Conservation (phyloP, 2,888 invertebrate species). For the Isoperla grammatica region DNA sequence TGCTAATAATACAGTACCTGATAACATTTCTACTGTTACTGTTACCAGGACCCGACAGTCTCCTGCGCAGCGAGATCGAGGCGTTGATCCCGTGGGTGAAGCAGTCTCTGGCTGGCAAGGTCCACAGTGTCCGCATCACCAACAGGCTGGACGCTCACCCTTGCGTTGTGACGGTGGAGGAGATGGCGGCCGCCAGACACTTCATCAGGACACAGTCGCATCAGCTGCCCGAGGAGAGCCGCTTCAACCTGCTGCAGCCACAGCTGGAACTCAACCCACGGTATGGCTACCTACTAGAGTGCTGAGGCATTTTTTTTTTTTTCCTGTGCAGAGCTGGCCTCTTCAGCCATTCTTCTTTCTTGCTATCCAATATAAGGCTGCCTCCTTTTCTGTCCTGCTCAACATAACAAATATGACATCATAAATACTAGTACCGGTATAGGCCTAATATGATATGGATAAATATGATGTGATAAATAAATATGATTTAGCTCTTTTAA, state of each 20-base stretch:
- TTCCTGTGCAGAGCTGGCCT: not conserved
- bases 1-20: too few species aligned
- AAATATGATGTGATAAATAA: too few species aligned
- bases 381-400: too few species aligned
- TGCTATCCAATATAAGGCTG: too few species aligned
- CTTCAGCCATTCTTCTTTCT: too few species aligned
- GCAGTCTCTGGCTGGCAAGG: conserved; percentile 68
- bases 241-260: conserved; percentile 81
- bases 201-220: conserved; percentile 87
- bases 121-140: conserved; percentile 77
- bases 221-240: conserved; percentile 73
- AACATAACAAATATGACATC: too few species aligned
- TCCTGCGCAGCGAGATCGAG: conserved; percentile 70
- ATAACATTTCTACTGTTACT: too few species aligned
- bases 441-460: too few species aligned
- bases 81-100: conserved; percentile 75
- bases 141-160: conserved; percentile 83
- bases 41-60: conserved; percentile 56
- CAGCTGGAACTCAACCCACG: conserved; percentile 91
- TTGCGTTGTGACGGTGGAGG: conserved; percentile 90
- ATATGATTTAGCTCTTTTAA: too few species aligned
- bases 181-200: conserved; percentile 95
- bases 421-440: too few species aligned
- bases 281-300: conserved; percentile 47
- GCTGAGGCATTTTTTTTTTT: not conserved